Percentiles rank a stretch among this genome's conserved stretches.
phyloP scores from a whole-genome alignment of 2,797 vertebrate species.

The Pelochelys cantorii region DNA sequence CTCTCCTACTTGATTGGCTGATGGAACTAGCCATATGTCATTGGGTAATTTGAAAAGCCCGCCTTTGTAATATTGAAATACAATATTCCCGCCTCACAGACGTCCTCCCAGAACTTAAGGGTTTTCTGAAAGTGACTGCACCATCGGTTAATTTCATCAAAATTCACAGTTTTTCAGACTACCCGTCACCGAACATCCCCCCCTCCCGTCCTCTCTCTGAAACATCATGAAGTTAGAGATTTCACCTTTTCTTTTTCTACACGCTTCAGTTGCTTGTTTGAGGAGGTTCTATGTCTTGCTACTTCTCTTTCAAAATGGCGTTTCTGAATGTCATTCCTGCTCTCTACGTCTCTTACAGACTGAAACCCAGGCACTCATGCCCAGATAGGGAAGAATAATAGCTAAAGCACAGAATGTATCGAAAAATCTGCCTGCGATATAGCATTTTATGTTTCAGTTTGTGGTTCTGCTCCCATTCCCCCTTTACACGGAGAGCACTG shows the following conservation, averaged over 20 bases:
- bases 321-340: not conserved
- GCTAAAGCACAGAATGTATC: too few species aligned
- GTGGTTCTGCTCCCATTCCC: not conserved
- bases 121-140: not conserved
- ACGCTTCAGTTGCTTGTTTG: not conserved
- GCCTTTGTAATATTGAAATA: not conserved
- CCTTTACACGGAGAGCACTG: not conserved
- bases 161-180: not conserved
- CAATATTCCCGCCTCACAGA: not conserved
- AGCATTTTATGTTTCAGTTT: not conserved
- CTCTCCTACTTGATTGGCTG: not conserved
- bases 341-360: not conserved
- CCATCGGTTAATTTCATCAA: not conserved
- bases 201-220: too few species aligned
- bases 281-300: not conserved
- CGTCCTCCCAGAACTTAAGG: not conserved
- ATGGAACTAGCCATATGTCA: rapidly evolving
- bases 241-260: not conserved
- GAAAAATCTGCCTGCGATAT: too few species aligned
- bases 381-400: not conserved
- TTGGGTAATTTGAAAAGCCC: not conserved
- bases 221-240: not conserved
- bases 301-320: not conserved
- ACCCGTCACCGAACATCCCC: too few species aligned
- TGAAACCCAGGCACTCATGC: not conserved